These are phyloP conservation scores for Platichthys stellatus DNA, from an alignment of 2,113 vertebrate genomes.

Conservation along the genomic window DNA sequence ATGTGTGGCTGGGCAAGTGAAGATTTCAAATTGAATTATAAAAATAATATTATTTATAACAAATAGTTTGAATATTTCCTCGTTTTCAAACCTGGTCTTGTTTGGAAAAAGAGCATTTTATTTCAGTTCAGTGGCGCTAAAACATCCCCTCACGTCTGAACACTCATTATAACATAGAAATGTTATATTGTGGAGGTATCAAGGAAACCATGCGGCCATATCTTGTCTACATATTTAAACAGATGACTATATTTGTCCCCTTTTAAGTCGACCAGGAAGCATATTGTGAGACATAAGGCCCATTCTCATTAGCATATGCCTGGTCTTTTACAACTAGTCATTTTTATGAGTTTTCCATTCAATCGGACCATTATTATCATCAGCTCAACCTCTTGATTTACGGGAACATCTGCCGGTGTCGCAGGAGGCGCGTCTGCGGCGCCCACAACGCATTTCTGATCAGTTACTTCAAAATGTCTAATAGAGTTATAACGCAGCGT, in stretches of 20 bases:
- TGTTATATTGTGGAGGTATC: neutral
- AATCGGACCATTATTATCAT: conserved; percentile 78
- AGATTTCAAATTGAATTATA: neutral
- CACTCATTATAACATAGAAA: neutral
- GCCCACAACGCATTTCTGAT: conserved; percentile 64
- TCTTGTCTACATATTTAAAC: conserved; percentile 20
- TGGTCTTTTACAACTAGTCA: conserved; percentile 53
- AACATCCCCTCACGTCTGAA: neutral
- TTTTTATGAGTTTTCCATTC: conserved; percentile 73
- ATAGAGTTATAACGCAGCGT: conserved; percentile 53
- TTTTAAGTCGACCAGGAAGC: conserved; percentile 64
- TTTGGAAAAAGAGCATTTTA: neutral
- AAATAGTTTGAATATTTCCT: neutral
- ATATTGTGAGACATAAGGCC: conserved; percentile 74
- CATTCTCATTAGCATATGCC: conserved; percentile 70
- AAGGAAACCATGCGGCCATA: conserved; percentile 9
- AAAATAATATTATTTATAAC: neutral
- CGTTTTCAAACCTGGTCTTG: neutral
- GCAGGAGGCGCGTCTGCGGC: conserved; percentile 23
- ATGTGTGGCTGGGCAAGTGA: neutral
- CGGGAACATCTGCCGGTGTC: conserved; percentile 73
- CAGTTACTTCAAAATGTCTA: conserved; percentile 65
- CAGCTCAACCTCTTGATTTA: conserved; percentile 75
- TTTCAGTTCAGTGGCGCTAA: neutral
- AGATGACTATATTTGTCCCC: conserved; percentile 38